These are phyloP conservation scores for Cyphomyrus discorhynchus DNA, from an alignment of 2,113 vertebrate genomes.

Conservation along the genomic window DNA sequence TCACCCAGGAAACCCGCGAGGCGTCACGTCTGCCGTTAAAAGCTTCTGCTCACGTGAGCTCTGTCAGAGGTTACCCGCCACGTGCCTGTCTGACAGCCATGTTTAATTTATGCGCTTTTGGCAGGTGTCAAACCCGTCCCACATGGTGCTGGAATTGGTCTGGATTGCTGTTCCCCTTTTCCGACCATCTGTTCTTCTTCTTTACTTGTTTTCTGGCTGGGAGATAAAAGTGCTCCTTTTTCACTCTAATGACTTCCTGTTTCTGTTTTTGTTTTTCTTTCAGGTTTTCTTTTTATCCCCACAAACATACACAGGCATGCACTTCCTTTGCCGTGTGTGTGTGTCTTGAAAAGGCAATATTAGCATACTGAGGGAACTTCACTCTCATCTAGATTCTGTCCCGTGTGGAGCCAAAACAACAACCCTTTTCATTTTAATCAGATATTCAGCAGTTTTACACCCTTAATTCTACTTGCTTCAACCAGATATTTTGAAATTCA, in stretches of 20 bases:
- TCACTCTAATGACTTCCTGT: not conserved
- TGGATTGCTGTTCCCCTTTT: slow-evolving; percentile 5
- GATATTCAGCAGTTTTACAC: not conserved
- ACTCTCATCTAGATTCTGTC: not conserved
- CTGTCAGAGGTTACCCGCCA: not conserved
- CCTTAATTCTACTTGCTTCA: not conserved
- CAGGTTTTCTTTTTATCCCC: not conserved
- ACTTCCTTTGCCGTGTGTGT: not conserved
- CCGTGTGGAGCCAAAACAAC: not conserved
- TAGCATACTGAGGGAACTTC: not conserved
- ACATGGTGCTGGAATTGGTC: not conserved
- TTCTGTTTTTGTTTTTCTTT: not conserved
- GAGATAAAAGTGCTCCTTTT: not conserved
- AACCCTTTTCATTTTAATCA: not conserved
- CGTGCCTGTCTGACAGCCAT: slow-evolving; percentile 2
- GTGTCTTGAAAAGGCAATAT: not conserved
- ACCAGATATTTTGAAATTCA: not conserved
- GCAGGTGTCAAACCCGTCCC: slow-evolving; percentile 9
- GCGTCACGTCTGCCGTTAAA: not conserved
- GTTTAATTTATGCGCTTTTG: slow-evolving; percentile 20
- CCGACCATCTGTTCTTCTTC: slow-evolving; percentile 18
- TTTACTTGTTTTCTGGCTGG: not conserved
- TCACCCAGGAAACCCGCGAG: not conserved
- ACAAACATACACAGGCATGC: not conserved
- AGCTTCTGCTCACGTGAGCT: not conserved